Percentiles rank a stretch among this genome's conserved stretches.
These are phyloP conservation scores for Thyatira batis DNA, from an alignment of 2,888 invertebrate species.

Conservation along the genomic window DNA sequence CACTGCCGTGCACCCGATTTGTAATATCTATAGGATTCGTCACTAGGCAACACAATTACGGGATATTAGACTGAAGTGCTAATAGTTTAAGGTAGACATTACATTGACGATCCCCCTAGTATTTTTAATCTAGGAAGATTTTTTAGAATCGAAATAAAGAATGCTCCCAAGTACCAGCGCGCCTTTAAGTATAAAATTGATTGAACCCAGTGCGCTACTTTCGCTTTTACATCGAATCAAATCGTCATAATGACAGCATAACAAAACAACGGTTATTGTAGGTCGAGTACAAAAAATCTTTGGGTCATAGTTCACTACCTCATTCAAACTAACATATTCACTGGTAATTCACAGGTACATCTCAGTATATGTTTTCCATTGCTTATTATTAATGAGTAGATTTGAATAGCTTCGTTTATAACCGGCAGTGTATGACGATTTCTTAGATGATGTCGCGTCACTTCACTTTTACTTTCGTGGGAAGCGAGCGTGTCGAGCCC, in stretches of 20 bases:
- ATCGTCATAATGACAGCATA: conserved; percentile 3
- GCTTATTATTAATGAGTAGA: not conserved
- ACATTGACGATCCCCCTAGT: no score
- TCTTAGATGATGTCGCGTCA: not conserved
- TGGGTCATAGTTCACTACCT: conserved; percentile 42
- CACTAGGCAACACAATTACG: no score
- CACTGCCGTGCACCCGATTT: no score
- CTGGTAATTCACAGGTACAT: conserved; percentile 5
- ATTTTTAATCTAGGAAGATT: no score
- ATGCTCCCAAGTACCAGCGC: no score
- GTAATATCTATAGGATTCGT: no score
- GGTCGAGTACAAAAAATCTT: conserved; percentile 24
- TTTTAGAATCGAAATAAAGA: no score
- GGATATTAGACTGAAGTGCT: no score
- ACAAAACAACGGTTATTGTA: conserved; percentile 10
- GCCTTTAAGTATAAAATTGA: not conserved
- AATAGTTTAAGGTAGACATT: no score
- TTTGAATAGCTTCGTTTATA: not conserved
- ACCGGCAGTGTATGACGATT: not conserved
- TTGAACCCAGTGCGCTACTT: not conserved
- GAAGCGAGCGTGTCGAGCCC: conserved; percentile 10
- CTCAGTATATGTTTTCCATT: not conserved
- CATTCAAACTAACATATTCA: conserved; percentile 9
- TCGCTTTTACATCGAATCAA: conserved; percentile 1
- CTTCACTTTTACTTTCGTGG: conserved; percentile 26